Base-by-base conservation (phyloP, 2,888 invertebrate genomes). In the Elmis aenea region DNA sequence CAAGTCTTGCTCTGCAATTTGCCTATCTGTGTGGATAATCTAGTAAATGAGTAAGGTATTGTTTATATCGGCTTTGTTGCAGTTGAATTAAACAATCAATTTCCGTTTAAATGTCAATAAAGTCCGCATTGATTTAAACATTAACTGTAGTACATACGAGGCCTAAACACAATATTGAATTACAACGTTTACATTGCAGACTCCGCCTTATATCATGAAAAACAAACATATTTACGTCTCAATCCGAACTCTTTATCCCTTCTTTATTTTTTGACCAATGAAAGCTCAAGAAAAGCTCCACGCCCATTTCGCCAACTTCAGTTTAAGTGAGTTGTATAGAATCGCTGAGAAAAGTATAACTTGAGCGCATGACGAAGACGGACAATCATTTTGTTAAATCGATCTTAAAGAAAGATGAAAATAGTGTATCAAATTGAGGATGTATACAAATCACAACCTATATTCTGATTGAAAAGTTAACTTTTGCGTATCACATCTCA, bases 211-310 rank as follows among this genome's bases (percentile, higher is more conserved):
- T 48, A 54, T 53, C 58, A 46, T 54, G 54, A 61, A 64, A 65
- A 64, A 67, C 66, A 64, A 64, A 65, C 66, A 65, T 53, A 72
- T 81, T 62, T 60, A 67, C 64, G 61, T 65, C 65, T 64, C 64
- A 66, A 63, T 66, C 61, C 59, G 50, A 48, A 46, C 52, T 50
- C 18, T 45, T 48, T 46, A 27, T 47, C 48, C 42, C 61, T 65
- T 56, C 62, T 52, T 59, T 50, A 49, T 31, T 33, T 33, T 34
- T 38, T 34, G 10, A 34, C 44, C 48, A 44, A 51, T 37, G 34
- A 20, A 35, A 20, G 34, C 35, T n/a, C 26, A 25, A 5, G 42
- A 22, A 31, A 10, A 34, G 45, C 45, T 47, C 46, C 57, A 57
- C 62, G 59, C 60, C 59, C 54, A 55, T 50, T 51, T 49, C 50